Percentiles rank a stretch among this genome's conserved stretches.
phyloP scores from a whole-genome alignment of 1,140 invertebrate species.

The Drosophila azteca region DNA sequence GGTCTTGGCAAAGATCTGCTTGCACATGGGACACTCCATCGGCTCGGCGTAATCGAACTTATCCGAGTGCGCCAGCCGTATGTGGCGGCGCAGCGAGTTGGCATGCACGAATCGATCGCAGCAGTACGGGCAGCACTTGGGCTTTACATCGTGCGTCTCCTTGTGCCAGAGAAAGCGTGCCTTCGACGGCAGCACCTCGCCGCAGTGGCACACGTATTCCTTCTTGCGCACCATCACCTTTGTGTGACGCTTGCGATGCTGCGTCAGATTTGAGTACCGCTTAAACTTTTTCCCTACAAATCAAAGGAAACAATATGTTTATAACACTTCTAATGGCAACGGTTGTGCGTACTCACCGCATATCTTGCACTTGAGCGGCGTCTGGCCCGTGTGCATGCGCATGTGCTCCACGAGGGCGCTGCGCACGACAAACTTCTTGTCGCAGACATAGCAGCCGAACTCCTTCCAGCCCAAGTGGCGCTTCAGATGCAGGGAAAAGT shows the following conservation, averaged over 20 bases:
- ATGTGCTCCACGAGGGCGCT: constrained; percentile 92
- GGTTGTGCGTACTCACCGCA: constrained; percentile 85
- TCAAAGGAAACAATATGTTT: neutral
- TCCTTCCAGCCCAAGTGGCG: constrained; percentile 89
- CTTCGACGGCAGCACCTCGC: constrained; percentile 91
- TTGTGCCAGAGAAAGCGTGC: constrained; percentile 93
- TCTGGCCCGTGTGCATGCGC: constrained; percentile 91
- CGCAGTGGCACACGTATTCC: constrained; percentile 92
- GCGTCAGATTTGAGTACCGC: constrained; percentile 92
- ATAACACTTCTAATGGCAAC: neutral
- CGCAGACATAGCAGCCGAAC: constrained; percentile 89
- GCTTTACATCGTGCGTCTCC: constrained; percentile 92
- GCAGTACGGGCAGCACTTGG: constrained; percentile 92
- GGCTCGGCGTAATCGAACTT: constrained; percentile 89
- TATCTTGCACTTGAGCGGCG: constrained; percentile 91
- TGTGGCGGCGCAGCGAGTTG: constrained; percentile 92
- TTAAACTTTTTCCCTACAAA: constrained; percentile 88
- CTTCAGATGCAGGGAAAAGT: constrained; percentile 90
- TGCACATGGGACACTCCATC: constrained; percentile 91
- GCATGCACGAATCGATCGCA: constrained; percentile 93
- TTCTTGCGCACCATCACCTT: constrained; percentile 88
- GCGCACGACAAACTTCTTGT: constrained; percentile 91
- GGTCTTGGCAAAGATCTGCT: constrained; percentile 90
- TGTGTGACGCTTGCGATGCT: constrained; percentile 90
- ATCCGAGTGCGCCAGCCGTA: constrained; percentile 91